Base-by-base conservation (phyloP, 2,113 vertebrate species). In the Gavialis gangeticus region DNA sequence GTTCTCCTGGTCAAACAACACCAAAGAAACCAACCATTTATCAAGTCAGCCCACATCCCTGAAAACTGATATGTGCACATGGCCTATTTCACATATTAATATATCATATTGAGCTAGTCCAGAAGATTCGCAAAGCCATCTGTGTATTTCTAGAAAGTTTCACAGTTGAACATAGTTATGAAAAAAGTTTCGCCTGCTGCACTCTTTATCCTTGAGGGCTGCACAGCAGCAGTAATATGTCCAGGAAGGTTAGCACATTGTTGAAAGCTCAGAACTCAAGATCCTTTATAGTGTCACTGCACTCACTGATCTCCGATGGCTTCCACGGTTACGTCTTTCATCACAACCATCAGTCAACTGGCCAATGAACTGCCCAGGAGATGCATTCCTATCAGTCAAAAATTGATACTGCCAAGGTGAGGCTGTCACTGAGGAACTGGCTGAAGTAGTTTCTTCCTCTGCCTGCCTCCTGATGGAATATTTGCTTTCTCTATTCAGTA, bases 251-350 rank as follows among this genome's bases (percentile, higher is more conserved):
- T 46, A 16, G 59, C 78, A 27, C 16, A 30, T 67, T 81, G 57
- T 54, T 30, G 76, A 55, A 12, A 1, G 17, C 67, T 25, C 67
- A 60, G 28, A 79, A 11, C 22, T 19, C 16, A 34, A 27, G 19
- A 18, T 46, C n/a, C 25, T 25, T 97, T 86, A 98, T 59, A 98
- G 97, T 5, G 98, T 98, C 92, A 98, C 89, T 30, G 98, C 93
- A 25, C 98, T 98, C 95, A 98, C 81, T 34, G 98, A 98, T 73
- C 98, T 95, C 27, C 81, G 95, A 63, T 98, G 98, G 91, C 95
- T 97, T 11, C 97, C 84, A 0, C 10, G 81, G 5, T 12, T 64
- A 15, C 88, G 91, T 21, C 6, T 67, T 3, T 17, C 46, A 85
- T n/a, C 3, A 0, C 63, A 27, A 18, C 17, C 69, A 28, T 79